Evolutionary conservation across 2,113 vertebrate genomes (phyloP), one percentile per base, ranked within the genome.

Genomic region (Colossoma macropomum): DNA sequence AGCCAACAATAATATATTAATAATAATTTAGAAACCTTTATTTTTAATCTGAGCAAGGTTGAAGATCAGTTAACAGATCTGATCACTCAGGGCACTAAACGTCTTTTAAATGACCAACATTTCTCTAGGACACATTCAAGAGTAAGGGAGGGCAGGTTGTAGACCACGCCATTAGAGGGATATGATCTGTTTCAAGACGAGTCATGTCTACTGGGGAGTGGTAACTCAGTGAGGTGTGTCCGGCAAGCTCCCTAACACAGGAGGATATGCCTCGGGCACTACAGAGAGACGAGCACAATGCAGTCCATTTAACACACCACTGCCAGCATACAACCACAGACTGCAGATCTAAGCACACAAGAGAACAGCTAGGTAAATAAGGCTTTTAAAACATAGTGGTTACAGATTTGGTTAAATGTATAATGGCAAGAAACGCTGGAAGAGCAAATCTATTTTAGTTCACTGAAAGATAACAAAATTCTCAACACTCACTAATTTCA

Each of bases 251-350:
- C 90, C 88, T 83, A 90, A 90, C 88, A 88, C 91, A 91, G 91
- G 90, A 91, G 89, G 87, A 88, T 88, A 91, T 28, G 75, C 69
- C 92, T 91, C 90, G 84, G 72, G 91, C 91, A 91, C 89, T 92
- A 91, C 87, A 90, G 89, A 93, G 92, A 93, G 89, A 92, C 89
- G 89, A 93, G 91, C 90, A 93, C 90, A 90, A 89, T 82, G 88
- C 86, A 90, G 89, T 86, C 85, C 90, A 90, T 85, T 90, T 85
- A 69, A 81, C 90, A 89, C 89, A 87, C 87, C 77, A 86, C 79
- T 88, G n/a, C 52, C 89, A 91, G 82, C 81, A 83, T 86, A 89
- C 90, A 88, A 86, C 88, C 89, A 91, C 86, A 86, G 88, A 88
- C 86, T 80, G 87, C 85, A 80, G 70, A 80, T 82, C n/a, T 66